Base-by-base conservation (phyloP, 2,888 invertebrate genomes). In the Mesorhabditis belari region DNA sequence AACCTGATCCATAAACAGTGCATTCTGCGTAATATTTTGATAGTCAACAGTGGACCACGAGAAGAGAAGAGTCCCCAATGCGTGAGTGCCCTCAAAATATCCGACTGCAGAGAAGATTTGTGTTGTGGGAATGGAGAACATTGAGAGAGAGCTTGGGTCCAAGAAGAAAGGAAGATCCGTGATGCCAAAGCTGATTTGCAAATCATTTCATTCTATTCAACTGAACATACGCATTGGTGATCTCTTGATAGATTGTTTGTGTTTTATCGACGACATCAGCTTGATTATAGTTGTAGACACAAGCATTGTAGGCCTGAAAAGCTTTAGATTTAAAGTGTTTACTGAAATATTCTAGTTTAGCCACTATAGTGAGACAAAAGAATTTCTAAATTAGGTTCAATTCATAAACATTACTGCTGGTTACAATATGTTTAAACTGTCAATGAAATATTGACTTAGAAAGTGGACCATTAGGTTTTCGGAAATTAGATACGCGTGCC, bases 21-120 rank as follows among this genome's bases (percentile, higher is more conserved):
- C 76, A 55, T 69, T 70, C 27, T 57, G 50, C 0, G 24, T n/a
- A n/a, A 67, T 63, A 51, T 71, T 49, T 49, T 70, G 65, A 60
- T 75, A 73, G 61, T 77, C 73, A n/a, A 70, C 70, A 6, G 74
- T 66, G 6, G 70, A 65, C 35, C 70, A 69, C 9, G 74, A 68
- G 58, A 61, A 65, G 53, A 70, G 55, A 19, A 77, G 53, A 27
- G 70, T 70, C 58, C 66, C 67, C 28, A 71, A 57, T n/a, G 71
- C 71, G 29, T 71, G 71, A 21, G 58, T 55, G 49, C 67, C 65
- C 58, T 69, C 69, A 9, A n/a, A 21, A 23, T n/a, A n/a, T n/a
- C 51, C 51, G 21, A 50, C 51, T 17, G 44, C 44, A 9, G 44
- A 35, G 12, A 9, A 35, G 44, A 35, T 35, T 2, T 35, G 44